A percentile compares a stretch with the other conserved stretches of the same genome.
phyloP scores from a whole-genome alignment of 2,888 invertebrate genomes.

The Monochamus alternatus region DNA sequence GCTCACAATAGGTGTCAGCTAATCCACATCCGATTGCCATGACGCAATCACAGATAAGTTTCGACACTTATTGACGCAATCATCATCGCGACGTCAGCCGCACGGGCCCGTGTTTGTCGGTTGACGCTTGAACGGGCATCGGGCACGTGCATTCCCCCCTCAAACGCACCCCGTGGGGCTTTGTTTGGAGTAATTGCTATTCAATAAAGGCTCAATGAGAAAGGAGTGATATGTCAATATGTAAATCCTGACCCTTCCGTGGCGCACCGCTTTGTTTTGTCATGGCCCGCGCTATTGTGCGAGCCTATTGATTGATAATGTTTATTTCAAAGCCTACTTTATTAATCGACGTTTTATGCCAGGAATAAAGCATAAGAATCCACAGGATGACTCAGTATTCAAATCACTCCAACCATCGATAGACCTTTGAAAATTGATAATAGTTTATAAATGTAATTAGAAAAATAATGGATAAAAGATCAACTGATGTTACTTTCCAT shows the following conservation, averaged over 20 bases:
- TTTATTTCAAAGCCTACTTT: conserved; percentile 1
- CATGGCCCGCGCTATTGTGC: conserved; percentile 17
- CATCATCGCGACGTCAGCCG: conserved; percentile 57
- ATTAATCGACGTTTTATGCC: neutral
- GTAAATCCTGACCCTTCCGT: conserved; percentile 38
- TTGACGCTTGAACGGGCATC: conserved; percentile 59
- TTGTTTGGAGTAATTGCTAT: conserved; percentile 56
- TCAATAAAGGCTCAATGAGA: conserved; percentile 48
- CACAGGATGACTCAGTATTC: too few relatives aligned
- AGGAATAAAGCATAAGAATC: too few relatives aligned
- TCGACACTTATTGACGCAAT: conserved; percentile 59
- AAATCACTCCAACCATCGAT: too few relatives aligned
- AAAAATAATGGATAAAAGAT: too few relatives aligned
- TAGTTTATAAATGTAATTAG: too few relatives aligned
- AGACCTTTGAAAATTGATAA: too few relatives aligned
- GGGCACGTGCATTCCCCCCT: conserved; percentile 48
- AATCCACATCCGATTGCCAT: neutral
- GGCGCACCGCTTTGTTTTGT: conserved; percentile 23
- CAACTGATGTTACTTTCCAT: too few relatives aligned
- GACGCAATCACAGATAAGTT: conserved; percentile 26
- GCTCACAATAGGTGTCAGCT: neutral
- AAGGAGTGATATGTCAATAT: conserved; percentile 56
- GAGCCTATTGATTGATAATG: conserved; percentile 30
- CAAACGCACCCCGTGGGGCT: conserved; percentile 47
- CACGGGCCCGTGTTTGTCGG: conserved; percentile 60